These are phyloP conservation scores for Hystrix cristata DNA, from an alignment of 2,113 vertebrate genomes.

Conservation along the genomic window DNA sequence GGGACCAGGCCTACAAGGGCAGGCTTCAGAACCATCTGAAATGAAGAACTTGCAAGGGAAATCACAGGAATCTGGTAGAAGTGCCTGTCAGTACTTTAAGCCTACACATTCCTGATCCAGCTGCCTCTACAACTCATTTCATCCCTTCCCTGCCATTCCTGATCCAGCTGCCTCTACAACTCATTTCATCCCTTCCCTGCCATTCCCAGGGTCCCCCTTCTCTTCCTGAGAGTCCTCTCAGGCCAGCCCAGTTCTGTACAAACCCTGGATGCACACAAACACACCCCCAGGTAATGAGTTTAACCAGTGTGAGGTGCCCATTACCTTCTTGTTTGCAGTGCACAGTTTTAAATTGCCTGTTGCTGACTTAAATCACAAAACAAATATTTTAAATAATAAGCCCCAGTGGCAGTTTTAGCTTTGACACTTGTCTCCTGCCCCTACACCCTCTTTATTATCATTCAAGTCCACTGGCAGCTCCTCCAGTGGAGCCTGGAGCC, in stretches of 20 bases:
- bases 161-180: constrained; percentile 58
- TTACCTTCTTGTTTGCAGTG: constrained; percentile 63
- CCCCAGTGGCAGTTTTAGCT: constrained; percentile 50
- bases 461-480: not conserved
- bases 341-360: constrained; percentile 67
- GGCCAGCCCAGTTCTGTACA: not conserved
- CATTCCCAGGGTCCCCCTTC: not conserved
- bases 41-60: constrained; percentile 58
- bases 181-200: not conserved
- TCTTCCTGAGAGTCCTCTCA: not conserved
- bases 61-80: constrained; percentile 45
- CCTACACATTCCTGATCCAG: constrained; percentile 19
- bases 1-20: not conserved
- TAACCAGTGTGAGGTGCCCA: constrained; percentile 30
- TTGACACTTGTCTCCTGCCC: constrained; percentile 45
- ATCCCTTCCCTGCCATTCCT: not conserved
- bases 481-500: not conserved
- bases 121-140: constrained; percentile 53
- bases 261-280: not conserved
- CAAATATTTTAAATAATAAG: constrained; percentile 76
- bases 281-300: constrained; percentile 57
- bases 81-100: constrained; percentile 27
- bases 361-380: not conserved
- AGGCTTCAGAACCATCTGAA: not conserved
- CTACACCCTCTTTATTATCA: constrained; percentile 56